phyloP scores from a whole-genome alignment of 2,888 invertebrate genomes.

The Ectemnius lituratus region DNA sequence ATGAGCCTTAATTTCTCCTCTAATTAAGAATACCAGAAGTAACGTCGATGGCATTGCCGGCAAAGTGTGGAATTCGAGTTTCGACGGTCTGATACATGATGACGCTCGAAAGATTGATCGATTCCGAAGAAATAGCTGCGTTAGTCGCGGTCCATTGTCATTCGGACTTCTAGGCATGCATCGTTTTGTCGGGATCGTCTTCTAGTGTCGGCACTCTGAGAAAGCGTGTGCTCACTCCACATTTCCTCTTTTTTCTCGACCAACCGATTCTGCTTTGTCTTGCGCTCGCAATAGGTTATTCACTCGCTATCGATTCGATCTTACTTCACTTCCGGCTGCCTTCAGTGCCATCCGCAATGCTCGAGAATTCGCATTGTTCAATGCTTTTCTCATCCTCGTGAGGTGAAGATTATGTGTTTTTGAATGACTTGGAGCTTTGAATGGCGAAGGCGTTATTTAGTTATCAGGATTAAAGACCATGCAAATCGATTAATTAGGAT shows the following conservation, averaged over 20 bases:
- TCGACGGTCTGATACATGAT: background rate
- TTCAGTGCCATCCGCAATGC: constrained; percentile 15
- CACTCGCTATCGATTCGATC: constrained; percentile 46
- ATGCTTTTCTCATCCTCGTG: constrained; percentile 8
- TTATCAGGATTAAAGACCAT: too few relatives aligned
- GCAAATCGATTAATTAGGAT: too few relatives aligned
- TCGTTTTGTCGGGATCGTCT: constrained; percentile 41
- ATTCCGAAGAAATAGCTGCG: background rate
- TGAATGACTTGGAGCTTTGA: too few relatives aligned
- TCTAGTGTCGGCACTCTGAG: constrained; percentile 29
- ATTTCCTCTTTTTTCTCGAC: constrained; percentile 24
- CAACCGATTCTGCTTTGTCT: constrained; percentile 44
- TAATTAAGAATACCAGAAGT: too few relatives aligned
- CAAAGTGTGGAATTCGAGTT: background rate
- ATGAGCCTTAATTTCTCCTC: too few relatives aligned
- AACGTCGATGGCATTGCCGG: too few relatives aligned
- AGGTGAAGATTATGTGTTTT: background rate
- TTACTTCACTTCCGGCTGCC: constrained; percentile 48
- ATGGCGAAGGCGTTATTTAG: too few relatives aligned
- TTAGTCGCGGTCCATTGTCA: background rate
- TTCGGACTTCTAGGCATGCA: constrained; percentile 24
- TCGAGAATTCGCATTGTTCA: constrained; percentile 31
- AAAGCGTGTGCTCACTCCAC: constrained; percentile 22
- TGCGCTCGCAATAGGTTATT: constrained; percentile 36
- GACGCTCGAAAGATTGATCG: background rate